Base-by-base conservation (phyloP, 2,888 invertebrate genomes). In the Disparrhopalites patrizii region DNA sequence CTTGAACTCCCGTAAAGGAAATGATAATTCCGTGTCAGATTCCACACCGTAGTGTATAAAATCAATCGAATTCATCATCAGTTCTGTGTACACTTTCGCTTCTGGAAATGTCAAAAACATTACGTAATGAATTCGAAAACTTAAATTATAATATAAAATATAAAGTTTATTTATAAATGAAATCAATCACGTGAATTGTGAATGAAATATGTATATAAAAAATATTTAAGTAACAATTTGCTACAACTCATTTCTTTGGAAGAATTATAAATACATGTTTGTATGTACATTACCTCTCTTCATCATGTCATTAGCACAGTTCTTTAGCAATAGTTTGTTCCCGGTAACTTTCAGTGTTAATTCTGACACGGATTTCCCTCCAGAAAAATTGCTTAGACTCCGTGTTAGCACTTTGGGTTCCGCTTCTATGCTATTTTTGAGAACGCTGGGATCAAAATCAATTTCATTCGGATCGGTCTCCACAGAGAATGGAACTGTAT, bases 1-100 rank as follows among this genome's bases (percentile, higher is more conserved):
- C 58, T 74, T 74, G 52, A 74, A 73, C 25, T 74, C 74, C 25
- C 70, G 36, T 51, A 73, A 63, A 1, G 67, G 65, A 66, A 74
- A 70, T 0, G 70, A 66, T 3, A 73, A 30, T 25, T 74, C 73
- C 51, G 50, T 51, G 4, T 71, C 66, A 7, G 63, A 60, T 5
- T 65, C 51, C 20, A 73, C 54, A 1, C 43, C 40, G 40, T 65
- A 72, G 10, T 71, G 66, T 2, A 52, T 27, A 61, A 74, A 74
- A 47, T 73, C 74, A 5, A 67, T 60, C 1, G 73, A 50, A n/a
- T 69, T 68, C 2, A 74, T 31, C 23, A 58, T 64, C n/a, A 70
- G 65, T 50, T 74, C 73, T 3, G 74, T 73, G 25, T 70, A 72
- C 7, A 74, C 66, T 31, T 70, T 68, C 13, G 71, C 71, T 31